Conservation (phyloP, 2,888 invertebrate species). For the Oeneis ivallda region DNA sequence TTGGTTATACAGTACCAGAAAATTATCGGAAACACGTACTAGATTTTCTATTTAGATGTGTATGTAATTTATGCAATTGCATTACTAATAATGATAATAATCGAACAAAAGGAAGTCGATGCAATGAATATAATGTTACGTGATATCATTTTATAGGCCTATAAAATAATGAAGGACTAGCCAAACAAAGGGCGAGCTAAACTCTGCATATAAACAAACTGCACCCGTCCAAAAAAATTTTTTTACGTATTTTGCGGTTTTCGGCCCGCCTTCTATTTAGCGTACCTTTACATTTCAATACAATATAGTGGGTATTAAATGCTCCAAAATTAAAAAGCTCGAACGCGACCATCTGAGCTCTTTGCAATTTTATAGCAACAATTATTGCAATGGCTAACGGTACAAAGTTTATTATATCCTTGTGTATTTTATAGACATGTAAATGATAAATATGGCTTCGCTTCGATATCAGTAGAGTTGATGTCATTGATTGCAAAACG, state of each 20-base stretch:
- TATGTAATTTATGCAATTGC: constrained; percentile 18
- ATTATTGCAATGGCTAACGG: background rate
- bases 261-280: too few species aligned
- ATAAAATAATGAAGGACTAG: constrained; percentile 19
- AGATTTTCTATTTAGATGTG: constrained; percentile 7
- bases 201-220: background rate
- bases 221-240: too few species aligned
- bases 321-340: background rate
- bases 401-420: background rate
- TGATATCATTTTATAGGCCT: constrained; percentile 28
- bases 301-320: background rate
- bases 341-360: background rate
- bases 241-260: too few species aligned
- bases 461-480: constrained; percentile 25
- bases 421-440: background rate
- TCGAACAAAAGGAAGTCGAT: constrained; percentile 33
- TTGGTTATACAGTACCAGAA: background rate
- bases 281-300: background rate
- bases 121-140: constrained; percentile 34
- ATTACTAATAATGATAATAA: constrained; percentile 23
- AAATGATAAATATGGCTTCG: constrained; percentile 20
- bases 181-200: background rate
- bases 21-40: background rate
- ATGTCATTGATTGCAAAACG: constrained; percentile 22
- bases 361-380: background rate